Evolutionary conservation across 2,888 invertebrate genomes (phyloP), one percentile per base, ranked within the genome.

Genomic region (Pinctada fucata): DNA sequence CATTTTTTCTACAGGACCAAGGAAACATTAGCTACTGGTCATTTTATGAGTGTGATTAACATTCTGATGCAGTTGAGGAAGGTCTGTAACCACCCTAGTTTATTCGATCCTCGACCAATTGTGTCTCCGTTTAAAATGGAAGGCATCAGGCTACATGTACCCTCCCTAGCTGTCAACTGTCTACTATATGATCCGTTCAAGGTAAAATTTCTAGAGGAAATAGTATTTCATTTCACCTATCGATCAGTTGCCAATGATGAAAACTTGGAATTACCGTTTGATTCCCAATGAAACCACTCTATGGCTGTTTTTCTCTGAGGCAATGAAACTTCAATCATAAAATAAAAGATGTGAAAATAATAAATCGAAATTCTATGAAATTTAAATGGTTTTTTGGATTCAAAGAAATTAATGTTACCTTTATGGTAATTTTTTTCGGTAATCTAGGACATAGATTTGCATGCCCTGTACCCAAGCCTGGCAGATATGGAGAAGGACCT

Each of bases 41-140:
- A 97, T 94, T 95, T 97, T 58, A 97, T 96, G 89, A 97, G 98
- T 1, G 99, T 99, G 91, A 95, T 99, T 66, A 99, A 99, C 93
- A 98, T 99, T 88, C 97, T 99, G 50, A 99, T 99, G 93, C 99
- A 99, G 93, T 93, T 99, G 88, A 98, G 99, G 91, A 99, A 99
- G 93, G 99, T 99, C 91, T 99, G 99, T 91, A 99, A 99, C 93
- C 99, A 99, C 94, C 93, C 94, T 3, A 93, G 92, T 79, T 89
- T 94, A 74, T 93, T 94, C 82, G 99, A 99, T 94, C 96, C 97
- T 83, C 95, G 99, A 78, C 98, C 99, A 72, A 98, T 97, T 67
- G 94, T 96, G 75, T 98, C 99, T 71, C 98, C 99, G 81, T 97
- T 99, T 94, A 89, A 92, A 69, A 90, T 89, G 86, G 95, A 96